A percentile compares a stretch with the other conserved stretches of the same genome.
Conservation (phyloP, 2,113 vertebrate species). For the Poecilia latipinna region DNA sequence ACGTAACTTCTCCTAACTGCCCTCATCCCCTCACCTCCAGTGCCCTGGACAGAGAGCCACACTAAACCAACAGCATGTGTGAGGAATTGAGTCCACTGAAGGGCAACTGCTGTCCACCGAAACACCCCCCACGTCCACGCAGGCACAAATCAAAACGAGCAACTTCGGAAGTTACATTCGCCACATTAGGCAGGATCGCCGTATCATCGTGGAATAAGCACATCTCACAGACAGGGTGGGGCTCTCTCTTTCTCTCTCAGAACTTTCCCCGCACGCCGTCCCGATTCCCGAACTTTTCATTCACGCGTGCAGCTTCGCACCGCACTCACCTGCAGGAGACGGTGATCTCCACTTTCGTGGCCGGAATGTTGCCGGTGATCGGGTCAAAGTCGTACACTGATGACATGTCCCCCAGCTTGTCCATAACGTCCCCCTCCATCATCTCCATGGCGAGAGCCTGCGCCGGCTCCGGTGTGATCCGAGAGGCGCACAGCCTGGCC, state of each 20-base stretch:
- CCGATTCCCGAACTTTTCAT: slow-evolving; percentile 41
- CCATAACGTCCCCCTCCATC: slow-evolving; percentile 85
- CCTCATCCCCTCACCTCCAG: neutral
- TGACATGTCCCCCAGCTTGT: slow-evolving; percentile 89
- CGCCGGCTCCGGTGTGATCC: slow-evolving; percentile 72
- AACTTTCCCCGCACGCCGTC: slow-evolving; percentile 49
- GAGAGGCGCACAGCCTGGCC: slow-evolving; percentile 72
- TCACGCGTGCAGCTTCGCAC: neutral
- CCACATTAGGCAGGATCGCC: neutral
- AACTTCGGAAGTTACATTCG: neutral
- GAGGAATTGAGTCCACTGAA: too few relatives aligned
- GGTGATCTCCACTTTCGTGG: slow-evolving; percentile 94
- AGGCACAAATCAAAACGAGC: neutral
- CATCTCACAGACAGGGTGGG: slow-evolving; percentile 22
- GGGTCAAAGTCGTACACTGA: slow-evolving; percentile 89
- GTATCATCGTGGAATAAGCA: neutral
- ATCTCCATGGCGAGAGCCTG: slow-evolving; percentile 64
- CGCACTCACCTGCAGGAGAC: slow-evolving; percentile 90
- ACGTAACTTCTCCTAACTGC: too few relatives aligned
- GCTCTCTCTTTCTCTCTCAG: slow-evolving; percentile 26
- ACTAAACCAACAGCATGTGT: too few relatives aligned
- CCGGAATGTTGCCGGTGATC: slow-evolving; percentile 88
- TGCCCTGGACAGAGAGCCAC: neutral
- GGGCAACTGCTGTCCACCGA: too few relatives aligned
- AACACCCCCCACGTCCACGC: too few relatives aligned